Evolutionary conservation across 2,888 invertebrate species (phyloP).

Genomic region (Autographa pulchrina): DNA sequence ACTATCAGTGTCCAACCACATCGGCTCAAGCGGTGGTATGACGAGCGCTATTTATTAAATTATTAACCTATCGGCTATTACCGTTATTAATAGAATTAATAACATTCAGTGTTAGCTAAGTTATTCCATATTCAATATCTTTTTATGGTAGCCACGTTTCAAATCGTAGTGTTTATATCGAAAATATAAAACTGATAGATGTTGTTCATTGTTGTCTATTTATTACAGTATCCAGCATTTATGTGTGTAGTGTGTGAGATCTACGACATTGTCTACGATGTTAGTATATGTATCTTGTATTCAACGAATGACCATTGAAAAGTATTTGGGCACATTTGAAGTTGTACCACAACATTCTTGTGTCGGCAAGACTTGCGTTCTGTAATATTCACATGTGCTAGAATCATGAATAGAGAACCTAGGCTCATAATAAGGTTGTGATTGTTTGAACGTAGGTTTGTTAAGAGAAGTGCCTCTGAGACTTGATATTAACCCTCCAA

Average conservation of each 20-base stretch:
- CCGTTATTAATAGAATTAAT: constrained; percentile 5
- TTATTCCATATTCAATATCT: constrained; percentile 1
- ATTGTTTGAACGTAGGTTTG: constrained; percentile 76
- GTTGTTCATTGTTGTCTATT: constrained; percentile 20
- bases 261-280: constrained; percentile 36
- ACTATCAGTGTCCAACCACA: constrained; percentile 3
- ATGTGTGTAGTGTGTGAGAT: constrained; percentile 37
- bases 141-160: constrained; percentile 8
- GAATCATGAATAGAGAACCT: constrained; percentile 59
- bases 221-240: constrained; percentile 50
- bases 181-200: constrained; percentile 18
- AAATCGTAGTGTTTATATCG: constrained; percentile 23
- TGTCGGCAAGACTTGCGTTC: neutral
- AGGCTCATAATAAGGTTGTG: constrained; percentile 86
- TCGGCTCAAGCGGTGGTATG: neutral
- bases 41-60: neutral
- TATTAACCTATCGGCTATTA: neutral
- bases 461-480: constrained; percentile 79
- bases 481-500: constrained; percentile 48
- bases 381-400: constrained; percentile 47
- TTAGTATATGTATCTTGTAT: constrained; percentile 36
- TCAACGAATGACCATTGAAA: constrained; percentile 44
- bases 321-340: constrained; percentile 40
- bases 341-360: neutral
- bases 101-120: constrained; percentile 5